Evolutionary conservation across 2,888 invertebrate species (phyloP).

Genomic region (Drosophila mimetica): DNA sequence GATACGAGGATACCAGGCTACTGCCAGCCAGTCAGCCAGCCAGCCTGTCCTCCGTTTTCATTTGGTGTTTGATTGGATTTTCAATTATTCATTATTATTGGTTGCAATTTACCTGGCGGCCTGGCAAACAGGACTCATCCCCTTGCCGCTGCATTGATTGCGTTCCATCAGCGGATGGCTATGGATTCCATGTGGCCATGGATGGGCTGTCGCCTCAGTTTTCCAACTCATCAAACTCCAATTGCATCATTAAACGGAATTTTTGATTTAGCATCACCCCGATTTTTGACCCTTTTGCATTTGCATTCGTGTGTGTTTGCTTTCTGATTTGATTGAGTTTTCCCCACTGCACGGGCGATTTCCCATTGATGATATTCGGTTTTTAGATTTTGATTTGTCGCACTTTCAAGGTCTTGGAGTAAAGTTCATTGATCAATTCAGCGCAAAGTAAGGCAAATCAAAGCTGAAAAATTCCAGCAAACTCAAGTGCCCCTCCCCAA

Average conservation of each 20-base stretch:
- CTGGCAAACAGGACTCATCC: slow-evolving; percentile 3
- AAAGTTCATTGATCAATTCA: slow-evolving; percentile 21
- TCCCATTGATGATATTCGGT: not conserved
- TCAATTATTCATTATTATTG: slow-evolving; percentile 85
- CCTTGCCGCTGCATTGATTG: slow-evolving; percentile 67
- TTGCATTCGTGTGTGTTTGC: slow-evolving; percentile 16
- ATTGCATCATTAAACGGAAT: slow-evolving; percentile 82
- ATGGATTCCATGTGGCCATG: too few relatives aligned
- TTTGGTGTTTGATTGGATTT: slow-evolving; percentile 84
- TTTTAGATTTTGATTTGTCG: not conserved
- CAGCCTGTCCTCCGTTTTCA: slow-evolving; percentile 70
- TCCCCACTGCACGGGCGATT: too few relatives aligned
- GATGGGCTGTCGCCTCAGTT: slow-evolving; percentile 45
- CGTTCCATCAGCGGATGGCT: slow-evolving; percentile 47
- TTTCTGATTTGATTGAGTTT: slow-evolving; percentile 14
- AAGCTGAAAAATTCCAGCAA: slow-evolving; percentile 11
- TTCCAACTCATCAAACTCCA: slow-evolving; percentile 79
- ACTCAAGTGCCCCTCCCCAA: slow-evolving; percentile 1
- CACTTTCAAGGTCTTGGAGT: slow-evolving; percentile 20
- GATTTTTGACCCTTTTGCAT: slow-evolving; percentile 10
- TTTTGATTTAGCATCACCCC: slow-evolving; percentile 50
- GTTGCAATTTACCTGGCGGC: slow-evolving; percentile 80
- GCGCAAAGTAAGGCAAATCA: not conserved
- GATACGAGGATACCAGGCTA: slow-evolving; percentile 3
- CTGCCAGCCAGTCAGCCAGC: not conserved